Percentiles rank a stretch among this genome's conserved stretches.
phyloP scores from a whole-genome alignment of 2,888 invertebrate species.

The Eupithecia exiguata region DNA sequence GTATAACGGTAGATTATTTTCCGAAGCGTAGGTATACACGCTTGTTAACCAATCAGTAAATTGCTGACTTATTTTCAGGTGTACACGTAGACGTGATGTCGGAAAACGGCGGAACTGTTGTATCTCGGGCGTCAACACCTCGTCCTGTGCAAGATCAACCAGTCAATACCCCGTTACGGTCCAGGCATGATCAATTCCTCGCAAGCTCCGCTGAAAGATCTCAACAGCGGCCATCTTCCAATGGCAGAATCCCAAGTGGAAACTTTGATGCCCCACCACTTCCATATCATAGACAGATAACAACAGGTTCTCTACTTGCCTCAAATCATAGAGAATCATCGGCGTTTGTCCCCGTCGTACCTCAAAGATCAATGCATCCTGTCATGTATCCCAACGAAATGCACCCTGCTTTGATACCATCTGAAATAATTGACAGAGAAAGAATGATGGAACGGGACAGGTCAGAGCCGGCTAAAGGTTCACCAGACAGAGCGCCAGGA shows the following conservation, averaged over 20 bases:
- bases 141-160: slow-evolving; percentile 79
- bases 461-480: slow-evolving; percentile 78
- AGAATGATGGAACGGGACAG: slow-evolving; percentile 78
- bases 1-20: slow-evolving; percentile 28
- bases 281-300: slow-evolving; percentile 87
- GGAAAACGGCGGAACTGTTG: slow-evolving; percentile 75
- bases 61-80: slow-evolving; percentile 66
- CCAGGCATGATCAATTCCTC: slow-evolving; percentile 85
- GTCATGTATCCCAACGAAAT: slow-evolving; percentile 88
- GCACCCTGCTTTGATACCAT: slow-evolving; percentile 86
- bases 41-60: slow-evolving; percentile 12
- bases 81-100: slow-evolving; percentile 72
- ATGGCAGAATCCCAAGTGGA: slow-evolving; percentile 77
- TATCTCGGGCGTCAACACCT: slow-evolving; percentile 79
- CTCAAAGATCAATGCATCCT: slow-evolving; percentile 89
- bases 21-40: slow-evolving; percentile 2
- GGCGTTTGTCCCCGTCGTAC: slow-evolving; percentile 94
- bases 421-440: slow-evolving; percentile 84
- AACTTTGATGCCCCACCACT: slow-evolving; percentile 86
- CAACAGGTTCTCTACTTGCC: slow-evolving; percentile 75
- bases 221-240: slow-evolving; percentile 78
- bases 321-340: slow-evolving; percentile 90
- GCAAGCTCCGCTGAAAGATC: slow-evolving; percentile 81
- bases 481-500: slow-evolving; percentile 74
- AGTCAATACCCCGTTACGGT: slow-evolving; percentile 72